Conservation (phyloP, 1,140 invertebrate species). For the Rhysida immarginata region DNA sequence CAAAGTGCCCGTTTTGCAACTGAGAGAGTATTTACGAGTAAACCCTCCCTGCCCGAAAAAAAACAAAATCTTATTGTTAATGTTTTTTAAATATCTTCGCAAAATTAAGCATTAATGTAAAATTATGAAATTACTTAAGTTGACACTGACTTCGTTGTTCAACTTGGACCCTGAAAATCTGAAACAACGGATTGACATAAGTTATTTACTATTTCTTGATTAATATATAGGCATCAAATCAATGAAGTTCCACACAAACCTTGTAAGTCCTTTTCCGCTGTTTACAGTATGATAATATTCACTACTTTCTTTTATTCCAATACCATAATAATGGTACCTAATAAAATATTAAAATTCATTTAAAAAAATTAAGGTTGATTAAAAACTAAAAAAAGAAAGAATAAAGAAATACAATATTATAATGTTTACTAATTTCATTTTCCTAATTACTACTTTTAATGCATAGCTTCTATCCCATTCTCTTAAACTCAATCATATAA, state of each 20-base stretch:
- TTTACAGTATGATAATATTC: slow-evolving; percentile 36
- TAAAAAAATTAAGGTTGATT: not conserved
- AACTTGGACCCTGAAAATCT: slow-evolving; percentile 10
- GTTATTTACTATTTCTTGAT: too few species aligned
- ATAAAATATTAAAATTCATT: not conserved
- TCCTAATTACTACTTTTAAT: too few species aligned
- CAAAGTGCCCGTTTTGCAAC: slow-evolving; percentile 31
- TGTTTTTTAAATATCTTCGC: too few species aligned
- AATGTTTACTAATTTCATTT: too few species aligned
- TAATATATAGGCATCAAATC: too few species aligned
- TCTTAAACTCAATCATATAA: too few species aligned
- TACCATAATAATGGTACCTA: slow-evolving; percentile 40
- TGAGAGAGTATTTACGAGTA: slow-evolving; percentile 25
- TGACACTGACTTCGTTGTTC: slow-evolving; percentile 3
- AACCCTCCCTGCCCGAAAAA: not conserved
- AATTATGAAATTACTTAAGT: not conserved
- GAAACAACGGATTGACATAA: too few species aligned
- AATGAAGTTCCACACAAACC: slow-evolving; percentile 9
- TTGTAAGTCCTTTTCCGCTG: slow-evolving; percentile 29
- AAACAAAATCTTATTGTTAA: not conserved
- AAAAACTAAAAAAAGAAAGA: not conserved
- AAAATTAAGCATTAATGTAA: too few species aligned
- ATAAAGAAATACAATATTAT: too few species aligned
- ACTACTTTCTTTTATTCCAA: slow-evolving; percentile 35
- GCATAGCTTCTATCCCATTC: too few species aligned